Evolutionary conservation across 1,140 invertebrate genomes (phyloP), one percentile per base, ranked within the genome.

Genomic region (Camponotus floridanus): DNA sequence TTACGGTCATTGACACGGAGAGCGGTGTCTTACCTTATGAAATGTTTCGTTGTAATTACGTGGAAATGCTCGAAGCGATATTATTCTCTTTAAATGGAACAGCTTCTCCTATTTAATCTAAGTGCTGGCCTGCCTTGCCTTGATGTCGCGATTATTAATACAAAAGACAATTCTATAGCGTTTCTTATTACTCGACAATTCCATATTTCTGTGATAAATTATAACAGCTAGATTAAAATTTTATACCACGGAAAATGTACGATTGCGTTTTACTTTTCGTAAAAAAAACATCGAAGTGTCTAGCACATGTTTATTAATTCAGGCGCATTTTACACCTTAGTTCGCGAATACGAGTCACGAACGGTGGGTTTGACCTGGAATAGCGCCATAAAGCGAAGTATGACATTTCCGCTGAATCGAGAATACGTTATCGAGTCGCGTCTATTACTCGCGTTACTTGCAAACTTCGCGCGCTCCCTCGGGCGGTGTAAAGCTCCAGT

Each of bases 401-500:
- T 64, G 62, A 85, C 73, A 78, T 64, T 68, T 86, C 62, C 21
- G 79, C 26, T 83, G 39, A 74, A 83, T 83, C 39, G 55, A 61
- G 39, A 73, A 83, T 83, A 73, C 9, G 55, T 83, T 83, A 83
- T 83, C 68, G 57, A 83, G 13, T 61, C 39, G 55, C 68, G 68
- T 81, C 21, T 70, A 76, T 55, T 62, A 45, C 13, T n/a, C 42
- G 18, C n/a, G 33, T 62, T 57, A 70, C 67, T 71, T 70, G 51
- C 9, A 26, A 59, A 76, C 48, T 62, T 64, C n/a, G 33, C 61
- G 59, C 84, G 13, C 59, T 87, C 51, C 78, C 71, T 11, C 21
- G 61, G 71, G 59, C 18, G 64, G 18, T 45, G 62, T 85, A 59
- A 88, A 83, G 71, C 76, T 26, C 48, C 39, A n/a, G 70, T 89